These are phyloP conservation scores for Callipepla squamata DNA, from an alignment of 2,113 vertebrate genomes.

Conservation along the genomic window DNA sequence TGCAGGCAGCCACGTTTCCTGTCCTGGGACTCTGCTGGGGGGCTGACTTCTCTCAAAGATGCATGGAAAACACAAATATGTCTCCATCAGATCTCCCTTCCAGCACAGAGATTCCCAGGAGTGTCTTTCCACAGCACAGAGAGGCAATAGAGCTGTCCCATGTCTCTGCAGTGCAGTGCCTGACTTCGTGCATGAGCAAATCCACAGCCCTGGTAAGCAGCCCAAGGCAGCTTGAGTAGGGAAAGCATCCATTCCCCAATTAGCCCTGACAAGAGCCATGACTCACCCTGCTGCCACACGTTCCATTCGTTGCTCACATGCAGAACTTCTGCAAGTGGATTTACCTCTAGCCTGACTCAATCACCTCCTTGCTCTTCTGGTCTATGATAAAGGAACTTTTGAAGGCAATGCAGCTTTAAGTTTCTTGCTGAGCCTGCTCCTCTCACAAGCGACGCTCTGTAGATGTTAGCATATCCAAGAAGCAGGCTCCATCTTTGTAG, in stretches of 20 bases:
- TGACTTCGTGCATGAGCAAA: not conserved
- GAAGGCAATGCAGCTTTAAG: not conserved
- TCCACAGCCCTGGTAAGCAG: fast-evolving
- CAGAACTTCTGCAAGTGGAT: not conserved
- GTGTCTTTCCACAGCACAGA: not conserved
- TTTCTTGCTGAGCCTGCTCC: not conserved
- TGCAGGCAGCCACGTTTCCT: not conserved
- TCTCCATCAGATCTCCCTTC: not conserved
- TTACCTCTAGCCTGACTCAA: not conserved
- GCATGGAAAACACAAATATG: not conserved
- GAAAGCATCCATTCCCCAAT: not conserved
- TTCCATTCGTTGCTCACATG: fast-evolving
- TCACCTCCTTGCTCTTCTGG: not conserved
- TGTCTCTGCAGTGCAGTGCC: not conserved
- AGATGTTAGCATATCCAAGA: fast-evolving
- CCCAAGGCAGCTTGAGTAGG: not conserved
- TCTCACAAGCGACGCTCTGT: not conserved
- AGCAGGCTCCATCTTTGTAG: not conserved
- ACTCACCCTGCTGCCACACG: not conserved
- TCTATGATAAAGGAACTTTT: not conserved
- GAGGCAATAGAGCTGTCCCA: not conserved
- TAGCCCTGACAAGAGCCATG: not conserved
- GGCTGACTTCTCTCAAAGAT: not conserved
- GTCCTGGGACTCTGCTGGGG: not conserved
- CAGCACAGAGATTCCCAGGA: not conserved